Conservation (phyloP, 1,140 invertebrate genomes). For the Papilio polyxenes region DNA sequence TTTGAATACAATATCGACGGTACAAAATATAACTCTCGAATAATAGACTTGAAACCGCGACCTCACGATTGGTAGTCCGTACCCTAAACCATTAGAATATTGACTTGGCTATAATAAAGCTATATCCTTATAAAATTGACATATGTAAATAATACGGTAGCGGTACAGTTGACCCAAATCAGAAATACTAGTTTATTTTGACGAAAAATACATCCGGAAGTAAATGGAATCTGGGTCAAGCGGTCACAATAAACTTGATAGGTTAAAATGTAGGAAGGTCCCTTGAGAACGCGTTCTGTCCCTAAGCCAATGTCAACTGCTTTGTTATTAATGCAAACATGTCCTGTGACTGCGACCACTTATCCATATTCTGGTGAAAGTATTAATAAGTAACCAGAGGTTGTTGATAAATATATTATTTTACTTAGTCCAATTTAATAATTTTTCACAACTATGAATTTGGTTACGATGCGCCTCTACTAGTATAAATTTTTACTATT, state of each 20-base stretch:
- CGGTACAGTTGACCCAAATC: not conserved
- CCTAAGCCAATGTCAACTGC: slow-evolving; percentile 19
- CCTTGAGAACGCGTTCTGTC: not conserved
- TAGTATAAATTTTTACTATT: too few species aligned
- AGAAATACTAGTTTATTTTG: slow-evolving; percentile 1
- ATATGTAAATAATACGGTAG: slow-evolving; percentile 22
- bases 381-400: slow-evolving; percentile 8
- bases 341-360: not conserved
- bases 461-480: too few species aligned
- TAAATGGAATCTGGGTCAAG: slow-evolving; percentile 11
- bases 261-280: slow-evolving; percentile 6
- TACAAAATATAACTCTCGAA: too few species aligned
- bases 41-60: too few species aligned
- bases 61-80: not conserved
- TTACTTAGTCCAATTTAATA: not conserved
- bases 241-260: slow-evolving; percentile 16
- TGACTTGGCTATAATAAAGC: not conserved
- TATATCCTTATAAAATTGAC: not conserved
- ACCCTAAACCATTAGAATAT: not conserved
- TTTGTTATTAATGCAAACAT: slow-evolving; percentile 27
- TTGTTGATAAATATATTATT: not conserved
- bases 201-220: not conserved
- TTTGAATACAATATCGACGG: not conserved
- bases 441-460: too few species aligned
- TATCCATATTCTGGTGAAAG: not conserved